These are phyloP conservation scores for Noctua janthina DNA, from an alignment of 2,888 invertebrate species.

Conservation along the genomic window DNA sequence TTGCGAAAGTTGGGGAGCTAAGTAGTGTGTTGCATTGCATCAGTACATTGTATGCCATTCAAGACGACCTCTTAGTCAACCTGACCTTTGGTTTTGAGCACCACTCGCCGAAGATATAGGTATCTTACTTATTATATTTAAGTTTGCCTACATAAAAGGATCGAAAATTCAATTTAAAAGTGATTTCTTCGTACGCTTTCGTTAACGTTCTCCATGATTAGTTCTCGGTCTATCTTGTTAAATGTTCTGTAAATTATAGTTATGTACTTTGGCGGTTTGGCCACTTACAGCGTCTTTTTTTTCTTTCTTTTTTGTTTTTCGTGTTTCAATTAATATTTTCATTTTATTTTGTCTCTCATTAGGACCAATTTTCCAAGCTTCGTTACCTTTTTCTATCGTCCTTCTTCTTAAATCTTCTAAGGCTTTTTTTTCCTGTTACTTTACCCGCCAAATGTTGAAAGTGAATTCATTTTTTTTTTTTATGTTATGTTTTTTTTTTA, in stretches of 20 bases:
- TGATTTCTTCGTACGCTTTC: background rate
- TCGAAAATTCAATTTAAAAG: background rate
- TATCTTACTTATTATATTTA: background rate
- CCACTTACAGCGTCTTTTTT: background rate
- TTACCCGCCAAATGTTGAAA: background rate
- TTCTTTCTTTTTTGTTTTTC: background rate
- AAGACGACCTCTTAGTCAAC: constrained; percentile 25
- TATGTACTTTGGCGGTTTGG: background rate
- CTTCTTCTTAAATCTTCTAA: background rate
- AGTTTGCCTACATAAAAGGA: background rate
- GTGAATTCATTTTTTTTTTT: too few species aligned
- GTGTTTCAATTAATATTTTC: background rate
- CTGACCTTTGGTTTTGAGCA: constrained; percentile 43
- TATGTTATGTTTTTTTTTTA: too few species aligned
- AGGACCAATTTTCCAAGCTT: background rate
- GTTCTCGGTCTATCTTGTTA: background rate
- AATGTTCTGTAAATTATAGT: background rate
- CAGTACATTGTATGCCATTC: constrained; percentile 23
- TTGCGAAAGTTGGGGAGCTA: constrained; percentile 2
- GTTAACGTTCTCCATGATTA: too few species aligned
- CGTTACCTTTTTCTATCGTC: background rate
- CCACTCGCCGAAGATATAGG: background rate
- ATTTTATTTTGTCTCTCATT: background rate
- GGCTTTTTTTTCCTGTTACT: background rate
- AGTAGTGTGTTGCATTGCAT: constrained; percentile 40